Evolutionary conservation across 2,113 vertebrate genomes (phyloP).

Genomic region (Labeo catla): DNA sequence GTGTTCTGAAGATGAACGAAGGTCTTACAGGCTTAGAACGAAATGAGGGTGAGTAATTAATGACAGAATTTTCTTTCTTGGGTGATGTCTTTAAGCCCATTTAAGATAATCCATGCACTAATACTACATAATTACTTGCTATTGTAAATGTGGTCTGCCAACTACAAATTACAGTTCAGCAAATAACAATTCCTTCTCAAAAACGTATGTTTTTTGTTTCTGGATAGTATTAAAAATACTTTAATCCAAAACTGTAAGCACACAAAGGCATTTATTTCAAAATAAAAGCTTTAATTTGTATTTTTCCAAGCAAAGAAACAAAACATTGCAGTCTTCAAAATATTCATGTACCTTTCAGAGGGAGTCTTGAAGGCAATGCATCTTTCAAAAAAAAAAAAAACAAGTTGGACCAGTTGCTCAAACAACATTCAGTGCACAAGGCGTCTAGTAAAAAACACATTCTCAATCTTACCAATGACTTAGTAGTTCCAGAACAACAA

Average conservation of each 20-base stretch:
- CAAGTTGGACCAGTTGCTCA: neutral
- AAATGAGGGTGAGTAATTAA: no score
- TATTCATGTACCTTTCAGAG: neutral
- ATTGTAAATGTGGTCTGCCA: neutral
- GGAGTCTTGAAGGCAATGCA: neutral
- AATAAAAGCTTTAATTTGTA: conserved; percentile 33
- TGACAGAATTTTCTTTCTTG: no score
- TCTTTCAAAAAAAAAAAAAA: conserved; percentile 17
- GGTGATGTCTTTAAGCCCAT: neutral
- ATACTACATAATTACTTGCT: no score
- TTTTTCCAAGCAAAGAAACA: neutral
- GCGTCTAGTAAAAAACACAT: neutral
- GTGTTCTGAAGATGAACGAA: no score
- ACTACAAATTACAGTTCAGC: neutral
- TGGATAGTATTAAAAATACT: neutral
- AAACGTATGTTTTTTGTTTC: neutral
- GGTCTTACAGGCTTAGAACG: no score
- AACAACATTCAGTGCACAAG: conserved; percentile 11
- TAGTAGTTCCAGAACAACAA: neutral
- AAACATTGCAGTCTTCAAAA: neutral
- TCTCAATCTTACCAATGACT: neutral
- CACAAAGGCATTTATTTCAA: conserved; percentile 12
- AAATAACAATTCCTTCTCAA: neutral
- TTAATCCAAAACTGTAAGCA: neutral
- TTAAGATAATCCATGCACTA: no score